phyloP scores from a whole-genome alignment of 2,797 vertebrate species.

The Sylvilagus floridanus region DNA sequence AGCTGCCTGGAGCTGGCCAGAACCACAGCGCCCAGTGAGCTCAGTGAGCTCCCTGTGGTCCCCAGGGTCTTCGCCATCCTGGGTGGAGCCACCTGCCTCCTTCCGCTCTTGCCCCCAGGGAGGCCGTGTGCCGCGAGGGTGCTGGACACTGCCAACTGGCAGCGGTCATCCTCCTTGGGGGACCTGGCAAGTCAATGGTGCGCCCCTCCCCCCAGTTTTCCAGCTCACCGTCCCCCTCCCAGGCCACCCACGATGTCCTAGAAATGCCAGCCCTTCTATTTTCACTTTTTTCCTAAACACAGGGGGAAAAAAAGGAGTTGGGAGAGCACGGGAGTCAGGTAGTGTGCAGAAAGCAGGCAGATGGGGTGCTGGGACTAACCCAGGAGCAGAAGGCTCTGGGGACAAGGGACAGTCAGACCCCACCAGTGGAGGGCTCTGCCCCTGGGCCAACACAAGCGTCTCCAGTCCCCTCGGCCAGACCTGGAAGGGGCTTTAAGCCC shows the following conservation, averaged over 20 bases:
- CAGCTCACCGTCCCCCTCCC: neutral
- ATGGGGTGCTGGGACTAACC: neutral
- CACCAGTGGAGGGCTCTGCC: neutral
- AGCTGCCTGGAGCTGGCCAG: neutral
- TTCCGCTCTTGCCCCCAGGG: neutral
- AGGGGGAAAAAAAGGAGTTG: neutral
- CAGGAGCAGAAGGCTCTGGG: neutral
- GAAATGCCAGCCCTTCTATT: constrained; percentile 16
- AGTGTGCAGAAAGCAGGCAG: neutral
- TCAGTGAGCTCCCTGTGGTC: neutral
- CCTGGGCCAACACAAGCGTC: neutral
- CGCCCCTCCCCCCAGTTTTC: neutral
- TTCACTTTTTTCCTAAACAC: constrained; percentile 49
- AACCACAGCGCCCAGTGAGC: neutral
- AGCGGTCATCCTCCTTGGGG: neutral
- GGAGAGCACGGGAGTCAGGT: constrained; percentile 6
- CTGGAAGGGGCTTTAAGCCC: neutral
- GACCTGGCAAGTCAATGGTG: neutral
- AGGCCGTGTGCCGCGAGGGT: neutral
- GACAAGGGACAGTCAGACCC: neutral
- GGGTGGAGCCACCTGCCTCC: neutral
- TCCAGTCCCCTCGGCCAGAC: too few relatives aligned
- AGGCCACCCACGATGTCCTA: constrained; percentile 40
- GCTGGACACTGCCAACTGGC: neutral
- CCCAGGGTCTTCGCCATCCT: neutral